Evolutionary conservation across 2,113 vertebrate genomes (phyloP).

Genomic region (Eulemur rufifrons): DNA sequence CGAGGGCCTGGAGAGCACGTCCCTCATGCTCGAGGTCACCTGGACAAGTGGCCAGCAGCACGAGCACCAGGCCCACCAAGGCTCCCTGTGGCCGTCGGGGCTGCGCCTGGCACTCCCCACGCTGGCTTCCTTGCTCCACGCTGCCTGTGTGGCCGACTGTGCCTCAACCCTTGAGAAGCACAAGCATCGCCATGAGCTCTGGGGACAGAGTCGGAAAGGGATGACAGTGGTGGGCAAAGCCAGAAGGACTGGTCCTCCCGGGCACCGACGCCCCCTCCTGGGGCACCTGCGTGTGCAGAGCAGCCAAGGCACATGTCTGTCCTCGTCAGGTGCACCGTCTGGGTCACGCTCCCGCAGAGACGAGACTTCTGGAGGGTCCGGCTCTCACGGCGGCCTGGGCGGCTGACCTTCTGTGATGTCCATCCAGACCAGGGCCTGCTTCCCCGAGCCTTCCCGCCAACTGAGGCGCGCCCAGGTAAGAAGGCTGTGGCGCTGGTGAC

Average conservation of each 20-base stretch:
- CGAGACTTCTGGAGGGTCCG: no score
- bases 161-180: not conserved
- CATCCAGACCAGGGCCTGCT: not conserved
- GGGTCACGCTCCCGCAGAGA: not conserved
- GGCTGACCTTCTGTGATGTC: accelerated
- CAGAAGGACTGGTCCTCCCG: not conserved
- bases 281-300: no score
- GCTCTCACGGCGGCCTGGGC: not conserved
- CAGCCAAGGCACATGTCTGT: not conserved
- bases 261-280: not conserved
- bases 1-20: not conserved
- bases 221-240: accelerated
- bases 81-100: accelerated
- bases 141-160: accelerated
- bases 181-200: no score
- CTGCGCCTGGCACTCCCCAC: no score
- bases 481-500: not conserved
- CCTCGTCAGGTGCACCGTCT: no score
- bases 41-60: not conserved
- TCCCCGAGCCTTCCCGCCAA: accelerated
- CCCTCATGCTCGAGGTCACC: accelerated
- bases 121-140: not conserved
- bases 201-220: not conserved
- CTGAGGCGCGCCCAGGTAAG: accelerated
- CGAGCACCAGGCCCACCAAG: not conserved